These are phyloP conservation scores for Drosophila fuyamai DNA, from an alignment of 1,140 invertebrate species.

Conservation along the genomic window DNA sequence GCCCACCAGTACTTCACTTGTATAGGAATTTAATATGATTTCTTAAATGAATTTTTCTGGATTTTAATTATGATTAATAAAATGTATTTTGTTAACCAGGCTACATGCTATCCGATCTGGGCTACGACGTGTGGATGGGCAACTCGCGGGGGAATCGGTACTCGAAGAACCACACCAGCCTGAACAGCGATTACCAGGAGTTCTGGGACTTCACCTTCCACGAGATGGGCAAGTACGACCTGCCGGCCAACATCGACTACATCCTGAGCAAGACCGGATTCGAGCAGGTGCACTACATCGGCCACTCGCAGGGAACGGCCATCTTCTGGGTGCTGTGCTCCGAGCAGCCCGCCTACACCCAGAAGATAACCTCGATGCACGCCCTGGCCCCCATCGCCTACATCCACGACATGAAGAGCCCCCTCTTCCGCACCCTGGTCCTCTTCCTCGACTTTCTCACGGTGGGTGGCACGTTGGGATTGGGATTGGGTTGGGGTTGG, in stretches of 20 bases:
- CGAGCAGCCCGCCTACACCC: constrained; percentile 87
- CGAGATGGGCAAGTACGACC: constrained; percentile 91
- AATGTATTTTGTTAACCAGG: constrained; percentile 71
- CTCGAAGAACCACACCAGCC: constrained; percentile 86
- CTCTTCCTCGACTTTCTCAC: constrained; percentile 69
- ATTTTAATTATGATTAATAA: background rate
- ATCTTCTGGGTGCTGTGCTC: constrained; percentile 88
- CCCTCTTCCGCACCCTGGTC: constrained; percentile 83
- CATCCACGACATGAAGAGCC: constrained; percentile 87
- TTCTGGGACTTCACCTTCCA: constrained; percentile 93
- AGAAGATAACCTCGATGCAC: constrained; percentile 88
- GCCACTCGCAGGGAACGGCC: constrained; percentile 89
- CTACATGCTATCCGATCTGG: constrained; percentile 81
- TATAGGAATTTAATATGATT: too few relatives aligned
- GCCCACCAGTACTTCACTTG: too few relatives aligned
- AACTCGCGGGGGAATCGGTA: constrained; percentile 90
- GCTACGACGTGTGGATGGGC: constrained; percentile 92
- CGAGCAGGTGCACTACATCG: constrained; percentile 88
- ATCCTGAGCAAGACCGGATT: constrained; percentile 87
- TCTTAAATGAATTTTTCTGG: too few relatives aligned
- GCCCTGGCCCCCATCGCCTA: constrained; percentile 89
- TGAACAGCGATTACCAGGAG: constrained; percentile 86
- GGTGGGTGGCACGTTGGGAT: constrained; percentile 44
- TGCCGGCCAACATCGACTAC: constrained; percentile 91
- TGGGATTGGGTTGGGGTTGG: background rate